Base-by-base conservation (phyloP, 2,113 vertebrate genomes). In the Pelmatolapia mariae region DNA sequence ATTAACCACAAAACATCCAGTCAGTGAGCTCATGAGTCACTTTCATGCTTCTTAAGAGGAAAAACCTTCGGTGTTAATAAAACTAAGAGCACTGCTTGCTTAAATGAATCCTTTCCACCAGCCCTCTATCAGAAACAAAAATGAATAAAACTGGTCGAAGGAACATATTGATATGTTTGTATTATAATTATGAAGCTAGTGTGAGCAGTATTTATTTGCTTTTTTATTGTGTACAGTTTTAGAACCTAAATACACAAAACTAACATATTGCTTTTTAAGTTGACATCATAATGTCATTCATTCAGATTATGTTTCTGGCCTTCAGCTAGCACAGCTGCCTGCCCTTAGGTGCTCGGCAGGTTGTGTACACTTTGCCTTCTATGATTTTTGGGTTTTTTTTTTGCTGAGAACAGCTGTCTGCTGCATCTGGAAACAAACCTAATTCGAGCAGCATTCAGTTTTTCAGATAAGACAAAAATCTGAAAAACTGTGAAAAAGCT, bases 381-480 rank as follows among this genome's bases (percentile, higher is more conserved):
- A 12, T 50, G 26, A 18, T 50, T 78, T 76, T 76, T 12, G 1
- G 2, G 0, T 0, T 0, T 1, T 53, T 1, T 18, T 45, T 47
- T 71, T 47, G 40, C 68, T 73, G 68, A 29, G 6, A 50, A 31
- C 24, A 73, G 68, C 68, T 29, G 68, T 24, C 15, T 7, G 68
- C 3, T 76, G 71, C 71, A 76, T 76, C 40, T 52, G 45, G 45
- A 78, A 52, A 52, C 3, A 52, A 50, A 10, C 5, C 10, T 78
- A 5, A 78, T n/a, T 29, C 0, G 1, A 52, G 45, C 26, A 8
- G 26, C 10, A n/a, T n/a, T n/a, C n/a, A n/a, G n/a, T n/a, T n/a
- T n/a, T n/a, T n/a, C n/a, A n/a, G n/a, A n/a, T 31, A 31, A 31
- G 7, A 31, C 15, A 50, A 78, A 50, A 50, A 78, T 19, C 10